phyloP scores from a whole-genome alignment of 1,140 invertebrate genomes.

The Hypothenemus hampei region DNA sequence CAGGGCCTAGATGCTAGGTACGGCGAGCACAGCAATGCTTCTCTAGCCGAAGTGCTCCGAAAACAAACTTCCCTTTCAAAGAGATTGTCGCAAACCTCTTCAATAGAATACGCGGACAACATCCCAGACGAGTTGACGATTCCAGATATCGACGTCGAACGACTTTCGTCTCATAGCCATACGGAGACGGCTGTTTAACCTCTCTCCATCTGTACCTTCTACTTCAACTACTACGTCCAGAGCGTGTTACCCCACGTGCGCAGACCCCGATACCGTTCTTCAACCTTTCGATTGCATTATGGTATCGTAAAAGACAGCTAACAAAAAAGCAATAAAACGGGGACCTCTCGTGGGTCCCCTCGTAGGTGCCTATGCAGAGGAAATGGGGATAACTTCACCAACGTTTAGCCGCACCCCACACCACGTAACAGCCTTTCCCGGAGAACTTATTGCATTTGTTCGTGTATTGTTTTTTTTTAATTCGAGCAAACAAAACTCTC shows the following conservation, averaged over 20 bases:
- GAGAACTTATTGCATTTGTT: conserved; percentile 27
- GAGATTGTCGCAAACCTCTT: conserved; percentile 83
- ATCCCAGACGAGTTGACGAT: conserved; percentile 80
- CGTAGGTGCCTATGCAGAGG: conserved; percentile 24
- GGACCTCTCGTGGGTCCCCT: conserved; percentile 4
- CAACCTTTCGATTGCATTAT: conserved; percentile 4
- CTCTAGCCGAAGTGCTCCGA: conserved; percentile 82
- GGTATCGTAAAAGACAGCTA: background rate
- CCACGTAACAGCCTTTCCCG: conserved; percentile 26
- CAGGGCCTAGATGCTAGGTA: conserved; percentile 94
- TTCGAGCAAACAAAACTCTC: too few species aligned
- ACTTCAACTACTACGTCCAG: conserved; percentile 15
- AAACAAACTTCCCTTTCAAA: conserved; percentile 87
- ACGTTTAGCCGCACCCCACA: conserved; percentile 21
- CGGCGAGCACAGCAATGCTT: conserved; percentile 84
- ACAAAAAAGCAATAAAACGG: conserved; percentile 24
- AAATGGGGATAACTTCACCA: too few species aligned
- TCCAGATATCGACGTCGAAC: conserved; percentile 85
- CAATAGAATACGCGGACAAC: conserved; percentile 86
- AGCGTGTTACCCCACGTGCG: conserved; percentile 6
- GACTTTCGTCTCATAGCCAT: conserved; percentile 85
- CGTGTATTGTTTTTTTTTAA: too few species aligned
- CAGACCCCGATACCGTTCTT: conserved; percentile 12
- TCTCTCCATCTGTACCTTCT: conserved; percentile 22
- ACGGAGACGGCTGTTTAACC: conserved; percentile 86